Conservation (phyloP, 1,140 invertebrate genomes). For the Neodiprion pinetum region DNA sequence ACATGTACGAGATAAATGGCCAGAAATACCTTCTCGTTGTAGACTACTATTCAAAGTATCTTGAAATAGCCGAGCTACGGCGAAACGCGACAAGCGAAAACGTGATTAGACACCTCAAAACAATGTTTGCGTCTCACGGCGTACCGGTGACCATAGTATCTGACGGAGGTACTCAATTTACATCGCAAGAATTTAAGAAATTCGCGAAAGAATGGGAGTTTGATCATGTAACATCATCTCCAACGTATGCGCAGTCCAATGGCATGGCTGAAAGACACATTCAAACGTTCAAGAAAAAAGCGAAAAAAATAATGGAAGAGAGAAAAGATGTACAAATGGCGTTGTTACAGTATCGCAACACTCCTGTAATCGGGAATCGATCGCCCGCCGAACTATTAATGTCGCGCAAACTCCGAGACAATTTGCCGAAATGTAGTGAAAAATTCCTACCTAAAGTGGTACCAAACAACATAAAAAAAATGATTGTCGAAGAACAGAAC, state of each 20-base stretch:
- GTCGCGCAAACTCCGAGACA: slow-evolving; percentile 23
- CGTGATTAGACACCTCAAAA: slow-evolving; percentile 38
- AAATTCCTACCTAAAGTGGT: too few species aligned
- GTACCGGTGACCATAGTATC: slow-evolving; percentile 52
- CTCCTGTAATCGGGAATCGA: slow-evolving; percentile 14
- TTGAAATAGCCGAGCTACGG: slow-evolving; percentile 22
- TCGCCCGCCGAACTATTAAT: slow-evolving; percentile 29
- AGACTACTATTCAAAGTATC: slow-evolving; percentile 36
- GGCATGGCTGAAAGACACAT: slow-evolving; percentile 51
- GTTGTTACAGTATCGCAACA: slow-evolving; percentile 26
- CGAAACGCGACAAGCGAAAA: slow-evolving; percentile 24
- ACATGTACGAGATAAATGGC: slow-evolving; percentile 47
- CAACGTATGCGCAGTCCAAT: slow-evolving; percentile 56
- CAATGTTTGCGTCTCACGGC: slow-evolving; percentile 51
- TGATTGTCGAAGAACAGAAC: slow-evolving; percentile 12
- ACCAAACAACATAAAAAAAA: too few species aligned
- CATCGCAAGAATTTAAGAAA: slow-evolving; percentile 47
- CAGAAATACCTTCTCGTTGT: slow-evolving; percentile 46
- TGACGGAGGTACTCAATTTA: slow-evolving; percentile 58
- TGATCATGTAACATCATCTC: slow-evolving; percentile 44
- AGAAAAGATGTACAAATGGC: slow-evolving; percentile 26
- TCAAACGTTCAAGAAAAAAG: slow-evolving; percentile 41
- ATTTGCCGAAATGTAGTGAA: not conserved
- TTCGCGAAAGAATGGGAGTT: slow-evolving; percentile 55
- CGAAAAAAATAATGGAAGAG: slow-evolving; percentile 35